A percentile compares a stretch with the other conserved stretches of the same genome.
Conservation (phyloP, 2,888 invertebrate species). For the Taphrorychus bicolor region DNA sequence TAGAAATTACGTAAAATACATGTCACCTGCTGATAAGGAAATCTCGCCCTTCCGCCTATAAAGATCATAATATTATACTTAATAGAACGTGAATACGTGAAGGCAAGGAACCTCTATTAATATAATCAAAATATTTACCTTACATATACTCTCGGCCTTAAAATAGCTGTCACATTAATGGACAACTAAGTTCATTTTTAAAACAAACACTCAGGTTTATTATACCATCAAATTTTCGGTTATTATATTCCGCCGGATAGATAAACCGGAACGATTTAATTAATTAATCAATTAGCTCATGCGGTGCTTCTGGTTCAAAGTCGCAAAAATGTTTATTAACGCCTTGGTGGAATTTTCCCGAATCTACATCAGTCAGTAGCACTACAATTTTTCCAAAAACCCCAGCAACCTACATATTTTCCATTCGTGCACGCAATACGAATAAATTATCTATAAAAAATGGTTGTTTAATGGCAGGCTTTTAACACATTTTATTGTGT, state of each 20-base stretch:
- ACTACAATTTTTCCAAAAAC: not conserved
- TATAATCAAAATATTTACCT: not conserved
- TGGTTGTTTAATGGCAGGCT: not conserved
- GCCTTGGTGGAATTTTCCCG: not conserved
- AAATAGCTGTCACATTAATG: not conserved
- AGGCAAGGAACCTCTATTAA: too few species aligned
- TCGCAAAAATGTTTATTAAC: not conserved
- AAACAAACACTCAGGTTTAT: not conserved
- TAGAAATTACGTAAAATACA: too few species aligned
- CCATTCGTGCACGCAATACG: not conserved
- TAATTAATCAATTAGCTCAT: not conserved
- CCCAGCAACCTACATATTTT: too few species aligned
- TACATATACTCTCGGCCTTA: not conserved
- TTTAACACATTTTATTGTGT: not conserved
- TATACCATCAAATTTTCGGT: not conserved
- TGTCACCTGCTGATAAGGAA: too few species aligned
- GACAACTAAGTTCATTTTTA: not conserved
- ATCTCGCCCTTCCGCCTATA: too few species aligned
- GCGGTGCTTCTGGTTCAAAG: not conserved
- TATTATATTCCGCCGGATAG: not conserved
- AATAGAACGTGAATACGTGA: too few species aligned
- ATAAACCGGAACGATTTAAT: not conserved
- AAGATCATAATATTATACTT: too few species aligned
- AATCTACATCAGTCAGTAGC: not conserved
- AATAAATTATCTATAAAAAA: not conserved